Evolutionary conservation across 2,888 invertebrate genomes (phyloP).

Genomic region (Scrobipalpa costella): DNA sequence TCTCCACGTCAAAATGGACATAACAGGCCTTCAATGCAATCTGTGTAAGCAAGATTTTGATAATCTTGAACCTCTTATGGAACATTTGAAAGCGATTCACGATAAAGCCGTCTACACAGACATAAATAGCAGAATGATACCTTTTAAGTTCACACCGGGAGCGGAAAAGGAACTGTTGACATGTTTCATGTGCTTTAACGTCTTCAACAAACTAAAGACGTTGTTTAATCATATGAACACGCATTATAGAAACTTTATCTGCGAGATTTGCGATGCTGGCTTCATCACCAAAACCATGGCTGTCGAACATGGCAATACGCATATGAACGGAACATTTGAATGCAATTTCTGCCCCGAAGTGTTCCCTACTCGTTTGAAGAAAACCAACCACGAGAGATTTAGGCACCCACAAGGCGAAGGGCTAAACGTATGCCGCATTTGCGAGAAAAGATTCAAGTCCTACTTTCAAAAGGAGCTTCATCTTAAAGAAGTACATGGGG

Average conservation of each 20-base stretch:
- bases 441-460: constrained; percentile 35
- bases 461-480: constrained; percentile 31
- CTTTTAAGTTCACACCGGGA: constrained; percentile 51
- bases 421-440: constrained; percentile 38
- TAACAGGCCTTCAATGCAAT: constrained; percentile 48
- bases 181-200: constrained; percentile 43
- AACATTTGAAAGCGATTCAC: constrained; percentile 41
- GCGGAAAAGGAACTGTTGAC: constrained; percentile 33
- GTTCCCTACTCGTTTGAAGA: constrained; percentile 35
- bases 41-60: constrained; percentile 39
- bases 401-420: constrained; percentile 33
- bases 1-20: constrained; percentile 56
- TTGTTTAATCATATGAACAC: constrained; percentile 38
- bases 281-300: constrained; percentile 21
- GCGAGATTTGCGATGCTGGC: constrained; percentile 25
- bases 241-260: constrained; percentile 31
- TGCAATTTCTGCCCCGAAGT: constrained; percentile 39
- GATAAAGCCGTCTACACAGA: constrained; percentile 39
- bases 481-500: constrained; percentile 8
- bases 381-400: constrained; percentile 35
- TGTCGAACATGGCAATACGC: constrained; percentile 30
- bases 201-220: constrained; percentile 43
- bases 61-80: constrained; percentile 40
- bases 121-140: constrained; percentile 49
- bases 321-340: constrained; percentile 37